These are phyloP conservation scores for Callosobruchus maculatus DNA, from an alignment of 2,888 invertebrate species.

Conservation along the genomic window DNA sequence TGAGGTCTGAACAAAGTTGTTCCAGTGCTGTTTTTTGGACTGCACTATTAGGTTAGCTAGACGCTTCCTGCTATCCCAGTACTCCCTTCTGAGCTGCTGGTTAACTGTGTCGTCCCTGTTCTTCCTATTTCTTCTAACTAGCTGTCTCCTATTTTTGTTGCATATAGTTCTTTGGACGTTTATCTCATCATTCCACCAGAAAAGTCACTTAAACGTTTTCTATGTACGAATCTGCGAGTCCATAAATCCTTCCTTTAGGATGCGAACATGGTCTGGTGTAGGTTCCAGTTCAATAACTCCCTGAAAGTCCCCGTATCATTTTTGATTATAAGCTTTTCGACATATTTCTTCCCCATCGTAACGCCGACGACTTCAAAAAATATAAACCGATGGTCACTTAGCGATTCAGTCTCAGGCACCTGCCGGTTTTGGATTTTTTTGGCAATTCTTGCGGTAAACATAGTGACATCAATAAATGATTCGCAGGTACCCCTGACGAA, in stretches of 20 bases:
- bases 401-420: no score
- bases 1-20: not conserved
- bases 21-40: slow-evolving; percentile 7
- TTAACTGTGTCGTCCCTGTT: no score
- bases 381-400: no score
- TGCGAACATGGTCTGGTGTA: not conserved
- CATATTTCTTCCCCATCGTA: no score
- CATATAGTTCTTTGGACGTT: not conserved
- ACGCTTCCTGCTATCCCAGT: not conserved
- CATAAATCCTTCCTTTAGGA: not conserved
- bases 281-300: no score
- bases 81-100: not conserved
- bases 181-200: not conserved
- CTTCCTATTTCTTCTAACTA: no score
- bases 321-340: no score
- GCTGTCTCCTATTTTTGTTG: not conserved
- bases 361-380: no score
- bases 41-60: slow-evolving; percentile 1
- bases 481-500: not conserved
- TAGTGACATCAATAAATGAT: no score
- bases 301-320: no score
- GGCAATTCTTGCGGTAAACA: no score
- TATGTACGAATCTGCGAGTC: not conserved
- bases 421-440: no score
- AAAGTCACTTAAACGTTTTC: not conserved